Base-by-base conservation (phyloP, 1,140 invertebrate species). In the Paramacrobiotus metropolitanus region DNA sequence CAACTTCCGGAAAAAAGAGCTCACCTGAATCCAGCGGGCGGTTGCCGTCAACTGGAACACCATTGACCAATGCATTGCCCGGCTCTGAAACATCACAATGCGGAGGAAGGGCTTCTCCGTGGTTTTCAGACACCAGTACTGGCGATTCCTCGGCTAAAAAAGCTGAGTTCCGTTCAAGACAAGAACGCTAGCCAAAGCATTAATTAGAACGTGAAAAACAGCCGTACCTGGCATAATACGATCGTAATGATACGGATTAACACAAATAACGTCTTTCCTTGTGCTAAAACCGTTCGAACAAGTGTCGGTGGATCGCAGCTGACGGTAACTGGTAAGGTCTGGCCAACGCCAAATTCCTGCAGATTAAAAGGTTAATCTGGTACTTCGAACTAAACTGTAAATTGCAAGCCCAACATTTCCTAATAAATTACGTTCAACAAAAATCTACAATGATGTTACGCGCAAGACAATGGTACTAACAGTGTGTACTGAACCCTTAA, bases 291-390 rank as follows among this genome's bases (percentile, higher is more conserved):
- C 84, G 77, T 82, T 93, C 70, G 89, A 82, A 73, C 92, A 96
- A 70, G 85, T 81, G 62, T 93, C 87, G 28, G 92, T 79, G 2
- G 87, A 81, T 69, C 85, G 83, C 62, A 96, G 74, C 78, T 96
- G 91, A 79, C 95, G 89, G 71, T 96, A 90, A 64, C 85, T 87
- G 71, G 91, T 85, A 55, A 97, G 76, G 75, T 96, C 89, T 34
- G 91, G 91, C 89, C 89, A 97, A 64, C 93, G 84, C 89, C 91
- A 97, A 68, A 97, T 75, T 64, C 88, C 82, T 74, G 90, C 94
- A 71, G 91, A 91, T 68, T n/a, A n/a, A n/a, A n/a, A n/a, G n/a
- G n/a, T n/a, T n/a, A n/a, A n/a, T n/a, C n/a, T n/a, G n/a, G n/a
- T n/a, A n/a, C n/a, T n/a, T n/a, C n/a, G n/a, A n/a, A n/a, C n/a